Base-by-base conservation (phyloP, 2,113 vertebrate genomes). In the Misgurnus mizolepis region DNA sequence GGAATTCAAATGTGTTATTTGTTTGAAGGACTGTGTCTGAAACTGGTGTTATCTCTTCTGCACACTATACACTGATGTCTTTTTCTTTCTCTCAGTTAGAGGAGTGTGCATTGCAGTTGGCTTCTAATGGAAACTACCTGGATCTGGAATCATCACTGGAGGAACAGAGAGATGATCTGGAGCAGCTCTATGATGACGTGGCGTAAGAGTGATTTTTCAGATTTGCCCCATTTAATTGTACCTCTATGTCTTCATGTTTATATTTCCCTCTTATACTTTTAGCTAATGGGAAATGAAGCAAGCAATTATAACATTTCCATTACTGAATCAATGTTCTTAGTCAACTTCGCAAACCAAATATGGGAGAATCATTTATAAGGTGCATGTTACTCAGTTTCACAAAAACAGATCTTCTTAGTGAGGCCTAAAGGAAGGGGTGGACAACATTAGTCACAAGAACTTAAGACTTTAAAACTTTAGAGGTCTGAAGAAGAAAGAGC, bases 81-180 rank as follows among this genome's bases (percentile, higher is more conserved):
- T 43, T 81, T 39, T 80, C 53, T 79, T 2, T 58, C 45, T 76
- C 40, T 43, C 89, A 98, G 98, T 84, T 98, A 82, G 96, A 97
- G 79, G 96, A 99, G 82, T 98, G 96, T 87, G 92, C 95, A 0
- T 91, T 99, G 27, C 98, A 99, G 91, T 39, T 97, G 67, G 94
- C 95, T 0, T 90, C 94, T 0, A 94, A 92, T 0, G 96, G 97
- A 58, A 95, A 95, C 88, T 99, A 99, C 80, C 87, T 99, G 93
- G 97, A 99, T 85, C 91, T 97, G 1, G 98, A 99, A 22, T 91
- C 93, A 11, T 97, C 96, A 12, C 88, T 99, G 82, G 87, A 92
- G 14, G 98, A 99, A 82, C 98, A 99, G 92, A 93, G 92, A 15
- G 97, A 99, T 81, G 96, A 96, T 70, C 90, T 99, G 88, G 97